Base-by-base conservation (phyloP, 2,797 vertebrate species). In the Gymnoscopelus microlampas region DNA sequence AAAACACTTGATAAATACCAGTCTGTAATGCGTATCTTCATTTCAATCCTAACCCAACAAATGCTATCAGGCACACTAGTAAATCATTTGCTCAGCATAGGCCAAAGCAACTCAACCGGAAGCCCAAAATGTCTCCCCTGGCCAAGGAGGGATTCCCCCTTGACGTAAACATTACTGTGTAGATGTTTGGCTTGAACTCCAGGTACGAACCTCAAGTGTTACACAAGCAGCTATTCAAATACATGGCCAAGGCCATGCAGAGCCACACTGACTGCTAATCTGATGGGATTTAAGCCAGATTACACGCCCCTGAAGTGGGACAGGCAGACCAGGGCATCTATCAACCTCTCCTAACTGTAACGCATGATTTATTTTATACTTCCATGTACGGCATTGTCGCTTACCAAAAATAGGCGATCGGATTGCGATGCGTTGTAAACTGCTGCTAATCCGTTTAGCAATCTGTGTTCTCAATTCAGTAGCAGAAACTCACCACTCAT, bases 261-360 rank as follows among this genome's bases (percentile, higher is more conserved):
- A 68, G 66, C 73, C 78, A 71, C 24, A 73, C 68, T 29, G 79
- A 73, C 68, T 29, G 79, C 67, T 88, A 89, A 90, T 89, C 88
- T 84, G 80, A 74, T 2, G 9, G 85, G 89, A 91, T 92, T 92
- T 91, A 78, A 82, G 64, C 50, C 60, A 72, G 87, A 91, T 91
- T 92, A 91, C 24, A 60, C 82, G 73, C 77, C 85, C 76, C 76
- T 77, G 68, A 47, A 78, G 70, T 74, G 75, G 58, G 60, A 71
- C 59, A 44, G 35, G 7, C 32, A 60, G 35, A 11, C 29, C 57
- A 59, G 10, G 50, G 50, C 12, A 13, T 44, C 39, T 3, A 44
- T 44, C 39, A 44, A 44, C 39, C 39, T 44, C 39, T 44, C 8
- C 39, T 7, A 44, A 44, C 39, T 39, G 35, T 39, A 39, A 39